Percentiles rank a stretch among this genome's conserved stretches.
Conservation (phyloP, 2,113 vertebrate genomes). For the Pseudopodoces humilis region DNA sequence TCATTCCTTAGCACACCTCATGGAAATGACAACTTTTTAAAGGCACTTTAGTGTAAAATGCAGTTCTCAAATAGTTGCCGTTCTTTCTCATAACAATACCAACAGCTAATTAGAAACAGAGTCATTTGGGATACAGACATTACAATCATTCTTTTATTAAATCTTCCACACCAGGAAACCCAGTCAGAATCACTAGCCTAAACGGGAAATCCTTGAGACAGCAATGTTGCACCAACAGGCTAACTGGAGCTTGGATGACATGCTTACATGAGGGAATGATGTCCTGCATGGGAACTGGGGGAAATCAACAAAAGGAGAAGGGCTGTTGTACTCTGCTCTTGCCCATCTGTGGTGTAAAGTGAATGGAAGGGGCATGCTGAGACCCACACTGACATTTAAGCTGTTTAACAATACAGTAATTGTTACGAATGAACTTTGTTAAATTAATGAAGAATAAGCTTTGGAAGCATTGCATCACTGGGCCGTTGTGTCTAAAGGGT, state of each 20-base stretch:
- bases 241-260: not conserved
- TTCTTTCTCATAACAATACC: not conserved
- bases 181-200: not conserved
- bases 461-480: fast-evolving
- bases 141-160: not conserved
- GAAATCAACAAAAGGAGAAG: not conserved
- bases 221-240: not conserved
- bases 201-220: not conserved
- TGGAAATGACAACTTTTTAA: not conserved
- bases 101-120: not conserved
- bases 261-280: not conserved
- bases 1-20: not conserved
- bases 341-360: not conserved
- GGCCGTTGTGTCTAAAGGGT: not conserved
- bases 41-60: not conserved
- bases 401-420: not conserved
- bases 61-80: not conserved
- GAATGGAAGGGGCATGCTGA: not conserved
- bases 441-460: not conserved
- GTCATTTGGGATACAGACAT: not conserved
- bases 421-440: no score
- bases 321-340: not conserved
- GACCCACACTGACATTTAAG: not conserved
- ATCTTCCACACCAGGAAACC: not conserved
- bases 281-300: not conserved